These are phyloP conservation scores for Calyptommatus sinebrachiatus DNA, from an alignment of 2,113 vertebrate genomes.

Conservation along the genomic window DNA sequence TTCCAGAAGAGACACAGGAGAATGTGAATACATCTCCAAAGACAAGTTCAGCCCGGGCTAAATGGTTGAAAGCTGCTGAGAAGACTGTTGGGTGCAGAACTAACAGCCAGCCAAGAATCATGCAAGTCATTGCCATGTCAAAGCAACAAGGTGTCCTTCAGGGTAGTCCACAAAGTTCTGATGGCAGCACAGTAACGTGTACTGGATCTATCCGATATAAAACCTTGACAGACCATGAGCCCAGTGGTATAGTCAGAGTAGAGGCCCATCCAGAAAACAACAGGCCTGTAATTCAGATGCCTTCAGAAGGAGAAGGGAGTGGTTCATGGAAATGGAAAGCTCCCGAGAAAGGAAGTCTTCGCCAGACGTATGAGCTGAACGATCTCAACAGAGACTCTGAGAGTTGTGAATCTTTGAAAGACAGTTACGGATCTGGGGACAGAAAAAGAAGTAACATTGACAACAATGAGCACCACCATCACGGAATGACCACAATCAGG, in stretches of 20 bases:
- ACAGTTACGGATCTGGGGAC: constrained; percentile 83
- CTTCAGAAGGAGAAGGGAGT: constrained; percentile 84
- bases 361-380: constrained; percentile 91
- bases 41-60: constrained; percentile 79
- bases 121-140: constrained; percentile 97
- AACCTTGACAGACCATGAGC: constrained; percentile 84
- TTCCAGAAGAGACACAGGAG: constrained; percentile 94
- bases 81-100: constrained; percentile 84
- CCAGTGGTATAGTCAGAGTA: constrained; percentile 86
- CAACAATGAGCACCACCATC: constrained; percentile 82
- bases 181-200: constrained; percentile 83
- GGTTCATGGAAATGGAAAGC: constrained; percentile 97
- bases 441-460: constrained; percentile 83
- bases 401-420: constrained; percentile 85
- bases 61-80: constrained; percentile 92
- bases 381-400: constrained; percentile 92
- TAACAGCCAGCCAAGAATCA: constrained; percentile 87
- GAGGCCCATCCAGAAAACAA: constrained; percentile 94
- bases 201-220: constrained; percentile 85
- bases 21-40: constrained; percentile 81
- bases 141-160: constrained; percentile 96
- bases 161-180: constrained; percentile 85
- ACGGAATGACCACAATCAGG: constrained; percentile 87
- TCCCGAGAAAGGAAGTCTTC: constrained; percentile 83
- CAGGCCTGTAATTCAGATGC: constrained; percentile 86